phyloP scores from a whole-genome alignment of 2,888 invertebrate genomes.

The Ophion slaviceki region DNA sequence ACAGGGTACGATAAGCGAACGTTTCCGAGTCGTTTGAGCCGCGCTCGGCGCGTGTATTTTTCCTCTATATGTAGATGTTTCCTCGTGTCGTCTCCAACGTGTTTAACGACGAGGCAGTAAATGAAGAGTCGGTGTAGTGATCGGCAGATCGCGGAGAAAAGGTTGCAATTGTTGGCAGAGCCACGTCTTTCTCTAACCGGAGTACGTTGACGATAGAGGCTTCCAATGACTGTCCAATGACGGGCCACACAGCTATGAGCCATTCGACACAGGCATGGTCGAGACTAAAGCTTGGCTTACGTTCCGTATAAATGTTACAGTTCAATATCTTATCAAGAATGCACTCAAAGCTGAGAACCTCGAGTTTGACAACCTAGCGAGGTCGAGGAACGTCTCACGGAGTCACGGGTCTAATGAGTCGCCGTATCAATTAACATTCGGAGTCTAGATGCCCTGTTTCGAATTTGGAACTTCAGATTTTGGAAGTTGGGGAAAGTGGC shows the following conservation, averaged over 20 bases:
- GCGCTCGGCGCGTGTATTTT: neutral
- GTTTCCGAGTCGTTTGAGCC: constrained; percentile 7
- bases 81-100: neutral
- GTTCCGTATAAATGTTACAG: neutral
- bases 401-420: neutral
- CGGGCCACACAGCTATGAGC: neutral
- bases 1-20: constrained; percentile 14
- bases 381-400: neutral
- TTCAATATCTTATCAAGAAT: constrained; percentile 47
- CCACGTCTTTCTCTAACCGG: neutral
- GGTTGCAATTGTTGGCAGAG: neutral
- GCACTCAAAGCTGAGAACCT: constrained; percentile 32
- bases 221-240: neutral
- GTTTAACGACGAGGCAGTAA: neutral
- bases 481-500: no score
- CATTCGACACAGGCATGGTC: neutral
- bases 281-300: constrained; percentile 3
- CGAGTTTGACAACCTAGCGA: constrained; percentile 41
- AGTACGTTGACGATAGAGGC: neutral
- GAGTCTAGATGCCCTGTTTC: neutral
- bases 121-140: neutral
- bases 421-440: constrained; percentile 19
- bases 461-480: no score
- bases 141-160: neutral
- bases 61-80: neutral